phyloP scores from a whole-genome alignment of 2,888 invertebrate species.

The Tetanocera ferruginea region DNA sequence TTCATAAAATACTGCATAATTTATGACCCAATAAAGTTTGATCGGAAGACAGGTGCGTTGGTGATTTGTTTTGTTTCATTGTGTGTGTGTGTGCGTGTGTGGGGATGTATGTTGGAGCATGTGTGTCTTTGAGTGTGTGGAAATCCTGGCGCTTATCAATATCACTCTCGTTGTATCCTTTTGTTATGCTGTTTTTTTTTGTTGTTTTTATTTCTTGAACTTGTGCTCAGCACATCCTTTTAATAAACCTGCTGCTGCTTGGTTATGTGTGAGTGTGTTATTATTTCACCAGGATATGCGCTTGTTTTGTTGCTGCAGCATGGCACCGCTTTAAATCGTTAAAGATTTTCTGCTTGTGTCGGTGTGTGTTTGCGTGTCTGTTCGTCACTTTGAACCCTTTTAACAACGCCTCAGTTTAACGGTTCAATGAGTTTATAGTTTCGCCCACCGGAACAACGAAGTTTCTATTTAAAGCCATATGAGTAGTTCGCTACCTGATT shows the following conservation, averaged over 20 bases:
- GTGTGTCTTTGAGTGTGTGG: constrained; percentile 1
- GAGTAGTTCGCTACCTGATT: neutral
- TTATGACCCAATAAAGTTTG: constrained; percentile 45
- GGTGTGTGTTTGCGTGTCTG: neutral
- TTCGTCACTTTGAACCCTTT: neutral
- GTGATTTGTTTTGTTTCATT: constrained; percentile 14
- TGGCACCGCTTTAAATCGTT: too few relatives aligned
- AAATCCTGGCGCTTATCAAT: constrained; percentile 16
- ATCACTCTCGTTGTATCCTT: constrained; percentile 13
- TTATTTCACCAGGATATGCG: neutral
- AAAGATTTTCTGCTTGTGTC: neutral
- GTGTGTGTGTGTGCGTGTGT: too few relatives aligned
- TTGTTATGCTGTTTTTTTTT: neutral
- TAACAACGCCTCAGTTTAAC: constrained; percentile 9
- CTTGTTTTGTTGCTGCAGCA: neutral
- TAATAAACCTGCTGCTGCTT: constrained; percentile 17
- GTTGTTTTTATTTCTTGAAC: neutral
- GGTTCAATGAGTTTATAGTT: constrained; percentile 27
- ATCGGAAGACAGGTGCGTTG: constrained; percentile 17
- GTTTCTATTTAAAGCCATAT: neutral
- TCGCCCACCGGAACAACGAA: neutral
- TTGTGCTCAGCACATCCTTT: neutral
- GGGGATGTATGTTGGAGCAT: neutral
- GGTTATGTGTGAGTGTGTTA: neutral
- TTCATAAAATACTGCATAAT: constrained; percentile 39